A percentile compares a stretch with the other conserved stretches of the same genome.
Evolutionary conservation across 2,113 vertebrate genomes (phyloP).

Genomic region (Serinus canaria): DNA sequence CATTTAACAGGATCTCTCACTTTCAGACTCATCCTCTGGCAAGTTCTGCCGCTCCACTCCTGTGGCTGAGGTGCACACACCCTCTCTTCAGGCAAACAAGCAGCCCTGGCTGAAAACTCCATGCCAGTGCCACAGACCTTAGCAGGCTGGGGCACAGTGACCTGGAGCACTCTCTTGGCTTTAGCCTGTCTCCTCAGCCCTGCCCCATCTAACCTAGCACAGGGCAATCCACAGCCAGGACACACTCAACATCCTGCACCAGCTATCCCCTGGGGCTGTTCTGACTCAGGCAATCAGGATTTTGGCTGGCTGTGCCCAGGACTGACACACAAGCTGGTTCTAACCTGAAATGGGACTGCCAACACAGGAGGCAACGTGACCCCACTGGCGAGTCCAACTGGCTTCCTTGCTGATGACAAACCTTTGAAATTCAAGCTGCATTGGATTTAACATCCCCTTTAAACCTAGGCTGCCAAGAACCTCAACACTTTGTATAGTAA

Average conservation of each 20-base stretch:
- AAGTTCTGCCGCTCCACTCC: not conserved
- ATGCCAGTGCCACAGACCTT: rapidly evolving
- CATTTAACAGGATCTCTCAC: not conserved
- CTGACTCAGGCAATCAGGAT: not conserved
- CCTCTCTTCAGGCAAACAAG: not conserved
- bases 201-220: not conserved
- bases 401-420: not conserved
- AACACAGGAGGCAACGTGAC: rapidly evolving
- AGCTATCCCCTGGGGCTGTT: not conserved
- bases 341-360: not conserved
- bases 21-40: not conserved
- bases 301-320: not conserved
- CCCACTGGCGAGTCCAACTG: not conserved
- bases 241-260: not conserved
- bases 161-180: not conserved
- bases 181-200: not conserved
- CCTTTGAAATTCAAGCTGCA: not conserved
- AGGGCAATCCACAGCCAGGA: not conserved
- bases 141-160: rapidly evolving
- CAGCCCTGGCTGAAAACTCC: not conserved
- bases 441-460: not conserved
- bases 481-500: not conserved
- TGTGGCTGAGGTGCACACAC: not conserved
- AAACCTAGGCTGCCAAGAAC: not conserved
- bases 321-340: not conserved